phyloP scores from a whole-genome alignment of 1,140 invertebrate genomes.

The Hydropsyche tenuis region DNA sequence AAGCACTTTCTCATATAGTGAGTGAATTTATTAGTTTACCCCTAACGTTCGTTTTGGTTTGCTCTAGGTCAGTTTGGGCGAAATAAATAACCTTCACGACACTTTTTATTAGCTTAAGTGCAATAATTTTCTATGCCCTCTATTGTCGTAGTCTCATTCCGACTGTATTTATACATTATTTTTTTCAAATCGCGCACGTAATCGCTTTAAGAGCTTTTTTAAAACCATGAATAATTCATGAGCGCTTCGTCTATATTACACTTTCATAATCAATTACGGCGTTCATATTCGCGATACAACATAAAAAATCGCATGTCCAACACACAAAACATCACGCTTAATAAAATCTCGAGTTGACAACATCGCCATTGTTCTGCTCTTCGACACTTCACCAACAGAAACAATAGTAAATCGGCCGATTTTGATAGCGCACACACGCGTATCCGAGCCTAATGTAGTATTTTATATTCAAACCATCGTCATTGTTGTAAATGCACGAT shows the following conservation, averaged over 20 bases:
- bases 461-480: constrained; percentile 17
- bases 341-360: no score
- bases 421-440: neutral
- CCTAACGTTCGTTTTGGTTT: neutral
- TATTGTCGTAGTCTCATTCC: neutral
- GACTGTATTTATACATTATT: neutral
- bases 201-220: constrained; percentile 14
- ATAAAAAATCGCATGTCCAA: no score
- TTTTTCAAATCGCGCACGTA: neutral
- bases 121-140: neutral
- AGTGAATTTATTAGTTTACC: neutral
- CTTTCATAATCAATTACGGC: constrained; percentile 13
- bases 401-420: neutral
- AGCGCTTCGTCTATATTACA: neutral
- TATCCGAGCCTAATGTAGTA: neutral
- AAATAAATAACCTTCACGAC: neutral
- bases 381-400: neutral
- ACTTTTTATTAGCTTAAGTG: constrained; percentile 11
- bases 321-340: no score
- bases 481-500: constrained; percentile 24
- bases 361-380: neutral
- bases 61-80: constrained; percentile 12
- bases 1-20: neutral
- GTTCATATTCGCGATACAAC: no score
- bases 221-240: neutral